These are phyloP conservation scores for Conomelus anceps DNA, from an alignment of 2,888 invertebrate genomes.

Conservation along the genomic window DNA sequence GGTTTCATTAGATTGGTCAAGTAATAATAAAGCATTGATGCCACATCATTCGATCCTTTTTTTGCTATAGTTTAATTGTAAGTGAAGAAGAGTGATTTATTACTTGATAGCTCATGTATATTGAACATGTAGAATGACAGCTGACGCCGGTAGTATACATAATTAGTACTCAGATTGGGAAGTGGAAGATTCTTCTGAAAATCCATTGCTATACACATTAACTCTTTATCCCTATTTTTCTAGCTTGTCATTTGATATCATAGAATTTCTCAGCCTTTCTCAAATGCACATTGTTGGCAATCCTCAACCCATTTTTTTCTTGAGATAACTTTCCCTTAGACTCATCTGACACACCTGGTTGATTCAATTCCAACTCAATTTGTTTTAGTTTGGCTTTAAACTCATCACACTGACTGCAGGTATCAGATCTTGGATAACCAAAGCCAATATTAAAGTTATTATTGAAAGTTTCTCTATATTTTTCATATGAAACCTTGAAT, in stretches of 20 bases:
- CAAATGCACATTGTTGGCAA: constrained; percentile 14
- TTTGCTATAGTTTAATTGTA: constrained; percentile 31
- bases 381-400: constrained; percentile 13
- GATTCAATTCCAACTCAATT: background rate
- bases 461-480: too few relatives aligned
- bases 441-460: constrained; percentile 18
- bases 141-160: constrained; percentile 23
- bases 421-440: constrained; percentile 18
- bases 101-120: constrained; percentile 21
- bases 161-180: constrained; percentile 23
- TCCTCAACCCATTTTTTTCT: constrained; percentile 1
- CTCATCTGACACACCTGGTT: background rate
- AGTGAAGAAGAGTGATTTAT: constrained; percentile 26
- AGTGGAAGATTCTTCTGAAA: constrained; percentile 24
- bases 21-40: constrained; percentile 28
- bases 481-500: too few relatives aligned
- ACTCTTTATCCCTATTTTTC: constrained; percentile 18
- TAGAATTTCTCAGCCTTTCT: constrained; percentile 26
- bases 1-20: constrained; percentile 23
- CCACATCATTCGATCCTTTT: constrained; percentile 29
- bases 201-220: constrained; percentile 21
- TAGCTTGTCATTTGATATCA: background rate
- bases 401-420: constrained; percentile 15
- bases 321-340: background rate
- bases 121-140: constrained; percentile 24